phyloP scores from a whole-genome alignment of 2,888 invertebrate genomes.

The Sinelater perroti region DNA sequence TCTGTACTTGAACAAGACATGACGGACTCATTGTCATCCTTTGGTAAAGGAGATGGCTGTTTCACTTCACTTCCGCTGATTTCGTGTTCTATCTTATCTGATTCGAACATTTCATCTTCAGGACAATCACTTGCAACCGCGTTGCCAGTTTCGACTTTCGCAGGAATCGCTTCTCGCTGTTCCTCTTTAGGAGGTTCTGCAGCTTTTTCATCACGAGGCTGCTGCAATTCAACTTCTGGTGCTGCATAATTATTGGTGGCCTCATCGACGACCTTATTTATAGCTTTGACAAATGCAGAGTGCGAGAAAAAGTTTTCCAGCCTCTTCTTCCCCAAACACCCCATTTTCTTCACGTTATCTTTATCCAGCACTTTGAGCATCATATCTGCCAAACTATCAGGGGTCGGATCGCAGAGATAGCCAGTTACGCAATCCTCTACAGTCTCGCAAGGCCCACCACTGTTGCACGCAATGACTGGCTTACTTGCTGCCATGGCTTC shows the following conservation, averaged over 20 bases:
- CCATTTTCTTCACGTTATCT: constrained; percentile 71
- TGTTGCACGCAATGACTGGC: constrained; percentile 94
- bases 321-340: constrained; percentile 76
- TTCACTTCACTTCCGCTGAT: too few relatives aligned
- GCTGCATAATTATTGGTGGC: too few relatives aligned
- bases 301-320: constrained; percentile 86
- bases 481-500: constrained; percentile 96
- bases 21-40: too few relatives aligned
- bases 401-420: constrained; percentile 76
- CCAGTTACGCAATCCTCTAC: constrained; percentile 82
- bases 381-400: constrained; percentile 77
- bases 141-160: too few relatives aligned
- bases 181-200: too few relatives aligned
- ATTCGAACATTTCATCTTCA: too few relatives aligned
- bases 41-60: too few relatives aligned
- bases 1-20: not conserved
- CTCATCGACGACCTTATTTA: constrained; percentile 70
- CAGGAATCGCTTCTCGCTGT: too few relatives aligned
- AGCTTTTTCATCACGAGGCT: too few relatives aligned
- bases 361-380: constrained; percentile 75
- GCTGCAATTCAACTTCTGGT: too few relatives aligned
- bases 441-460: constrained; percentile 96
- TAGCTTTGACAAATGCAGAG: constrained; percentile 76
- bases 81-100: too few relatives aligned
- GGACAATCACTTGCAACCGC: too few relatives aligned